Percentiles rank a stretch among this genome's conserved stretches.
phyloP scores from a whole-genome alignment of 2,888 invertebrate species.

The Pheosia tremula region DNA sequence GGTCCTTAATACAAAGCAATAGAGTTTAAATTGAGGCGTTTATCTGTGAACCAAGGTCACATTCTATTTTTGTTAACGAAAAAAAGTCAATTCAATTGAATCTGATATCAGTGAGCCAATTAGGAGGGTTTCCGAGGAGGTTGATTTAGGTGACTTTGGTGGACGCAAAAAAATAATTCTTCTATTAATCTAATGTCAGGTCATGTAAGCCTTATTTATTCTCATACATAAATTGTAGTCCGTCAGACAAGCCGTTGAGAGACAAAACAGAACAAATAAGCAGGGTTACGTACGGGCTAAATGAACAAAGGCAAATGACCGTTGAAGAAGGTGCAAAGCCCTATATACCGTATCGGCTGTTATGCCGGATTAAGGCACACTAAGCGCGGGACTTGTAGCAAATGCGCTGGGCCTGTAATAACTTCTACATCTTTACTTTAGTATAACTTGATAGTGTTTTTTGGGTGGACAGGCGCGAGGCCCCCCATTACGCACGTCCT shows the following conservation, averaged over 20 bases:
- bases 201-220: no score
- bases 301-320: background rate
- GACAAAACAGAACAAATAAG: background rate
- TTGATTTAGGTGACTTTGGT: background rate
- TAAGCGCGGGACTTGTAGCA: no score
- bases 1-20: background rate
- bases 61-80: conserved; percentile 8
- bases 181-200: no score
- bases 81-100: conserved; percentile 3
- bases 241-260: background rate
- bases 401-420: no score
- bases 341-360: background rate
- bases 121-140: background rate
- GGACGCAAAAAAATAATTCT: background rate
- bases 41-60: conserved; percentile 2
- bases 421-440: no score
- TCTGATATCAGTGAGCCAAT: background rate
- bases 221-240: background rate
- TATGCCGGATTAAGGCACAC: no score
- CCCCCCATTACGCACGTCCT: no score
- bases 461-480: no score
- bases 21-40: conserved; percentile 1
- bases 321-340: background rate
- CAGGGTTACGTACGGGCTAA: background rate
- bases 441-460: no score